Conservation (phyloP, 2,888 invertebrate genomes). For the Phytoseiulus persimilis region DNA sequence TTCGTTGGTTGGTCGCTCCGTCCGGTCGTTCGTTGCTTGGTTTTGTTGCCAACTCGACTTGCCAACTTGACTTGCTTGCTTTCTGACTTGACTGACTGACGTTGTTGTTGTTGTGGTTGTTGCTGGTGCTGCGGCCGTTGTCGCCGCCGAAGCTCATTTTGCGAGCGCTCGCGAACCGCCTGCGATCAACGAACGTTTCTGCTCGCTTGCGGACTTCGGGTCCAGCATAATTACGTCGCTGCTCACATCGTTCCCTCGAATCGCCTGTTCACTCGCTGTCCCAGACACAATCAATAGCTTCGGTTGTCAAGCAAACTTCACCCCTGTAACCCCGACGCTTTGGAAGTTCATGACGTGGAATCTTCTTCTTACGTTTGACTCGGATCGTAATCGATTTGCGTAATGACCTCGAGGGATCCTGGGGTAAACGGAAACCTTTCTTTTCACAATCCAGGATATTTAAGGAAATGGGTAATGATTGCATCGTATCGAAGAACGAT, state of each 20-base stretch:
- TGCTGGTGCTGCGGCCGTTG: not conserved
- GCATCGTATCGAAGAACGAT: no score
- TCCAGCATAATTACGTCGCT: not conserved
- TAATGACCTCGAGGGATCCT: not conserved
- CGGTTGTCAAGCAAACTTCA: not conserved
- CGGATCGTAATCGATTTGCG: not conserved
- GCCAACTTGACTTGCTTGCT: slow-evolving; percentile 5
- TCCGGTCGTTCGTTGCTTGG: not conserved
- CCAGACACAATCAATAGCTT: not conserved
- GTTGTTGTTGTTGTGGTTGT: not conserved
- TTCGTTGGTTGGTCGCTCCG: not conserved
- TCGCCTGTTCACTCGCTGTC: not conserved
- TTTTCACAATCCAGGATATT: no score
- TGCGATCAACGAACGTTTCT: not conserved
- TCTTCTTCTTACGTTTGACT: not conserved
- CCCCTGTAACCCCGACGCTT: not conserved
- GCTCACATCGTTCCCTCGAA: not conserved
- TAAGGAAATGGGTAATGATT: no score
- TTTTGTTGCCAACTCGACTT: slow-evolving; percentile 5
- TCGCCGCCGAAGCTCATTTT: not conserved
- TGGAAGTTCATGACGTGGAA: not conserved
- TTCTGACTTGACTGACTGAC: slow-evolving; percentile 5
- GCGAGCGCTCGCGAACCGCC: not conserved
- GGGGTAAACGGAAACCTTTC: no score
- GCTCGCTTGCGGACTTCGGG: not conserved